Evolutionary conservation across 2,113 vertebrate genomes (phyloP).

Genomic region (Hymenochirus boettgeri): DNA sequence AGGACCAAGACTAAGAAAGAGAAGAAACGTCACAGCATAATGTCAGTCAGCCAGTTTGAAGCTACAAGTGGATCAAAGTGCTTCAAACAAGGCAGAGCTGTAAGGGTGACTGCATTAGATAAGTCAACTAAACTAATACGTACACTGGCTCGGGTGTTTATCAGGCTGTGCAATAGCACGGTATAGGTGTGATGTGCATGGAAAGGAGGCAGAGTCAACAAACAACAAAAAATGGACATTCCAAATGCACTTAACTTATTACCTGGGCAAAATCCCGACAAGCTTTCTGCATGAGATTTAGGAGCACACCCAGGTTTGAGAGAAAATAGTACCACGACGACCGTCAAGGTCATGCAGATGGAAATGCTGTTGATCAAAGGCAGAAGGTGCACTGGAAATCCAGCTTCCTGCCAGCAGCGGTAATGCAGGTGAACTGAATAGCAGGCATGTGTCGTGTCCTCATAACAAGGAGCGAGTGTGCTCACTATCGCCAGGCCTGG

Average conservation of each 20-base stretch:
- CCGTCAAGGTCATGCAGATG: slow-evolving; percentile 53
- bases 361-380: slow-evolving; percentile 57
- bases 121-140: no score
- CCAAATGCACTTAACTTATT: not conserved
- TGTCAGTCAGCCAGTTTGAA: no score
- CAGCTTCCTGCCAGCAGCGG: slow-evolving; percentile 66
- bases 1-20: no score
- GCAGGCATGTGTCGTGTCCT: slow-evolving; percentile 67
- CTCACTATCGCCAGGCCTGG: slow-evolving; percentile 73
- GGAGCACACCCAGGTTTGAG: slow-evolving; percentile 64
- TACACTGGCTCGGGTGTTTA: no score
- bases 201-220: no score
- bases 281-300: slow-evolving; percentile 56
- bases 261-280: slow-evolving; percentile 68
- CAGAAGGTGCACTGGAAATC: slow-evolving; percentile 51
- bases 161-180: no score
- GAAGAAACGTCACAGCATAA: no score
- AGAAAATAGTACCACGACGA: slow-evolving; percentile 55
- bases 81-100: no score
- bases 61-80: no score
- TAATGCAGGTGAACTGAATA: slow-evolving; percentile 69
- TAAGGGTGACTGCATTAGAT: no score
- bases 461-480: slow-evolving; percentile 69
- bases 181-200: no score
- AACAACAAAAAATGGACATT: no score